These are phyloP conservation scores for Litoditis marina DNA, from an alignment of 2,888 invertebrate genomes.

Conservation along the genomic window DNA sequence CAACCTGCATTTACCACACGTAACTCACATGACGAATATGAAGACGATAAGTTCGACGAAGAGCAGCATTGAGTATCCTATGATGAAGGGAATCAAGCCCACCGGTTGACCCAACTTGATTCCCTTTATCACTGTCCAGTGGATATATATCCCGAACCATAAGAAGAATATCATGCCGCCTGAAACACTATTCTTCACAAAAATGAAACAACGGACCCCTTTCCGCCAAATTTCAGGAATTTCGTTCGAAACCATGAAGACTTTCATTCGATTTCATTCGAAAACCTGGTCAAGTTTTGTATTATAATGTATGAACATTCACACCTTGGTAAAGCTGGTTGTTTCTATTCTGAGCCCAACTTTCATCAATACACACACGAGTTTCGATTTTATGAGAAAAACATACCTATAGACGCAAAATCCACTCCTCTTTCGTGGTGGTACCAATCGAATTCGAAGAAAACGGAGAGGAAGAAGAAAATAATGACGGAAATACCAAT, in stretches of 20 bases:
- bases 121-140: slow-evolving; percentile 41
- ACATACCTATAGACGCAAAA: slow-evolving; percentile 43
- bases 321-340: not conserved
- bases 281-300: not conserved
- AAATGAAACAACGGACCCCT: too few species aligned
- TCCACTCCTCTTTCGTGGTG: slow-evolving; percentile 51
- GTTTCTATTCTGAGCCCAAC: not conserved
- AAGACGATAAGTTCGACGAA: slow-evolving; percentile 38
- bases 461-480: slow-evolving; percentile 49
- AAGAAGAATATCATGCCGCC: slow-evolving; percentile 50
- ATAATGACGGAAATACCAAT: slow-evolving; percentile 51
- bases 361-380: slow-evolving; percentile 6
- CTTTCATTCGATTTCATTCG: not conserved
- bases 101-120: slow-evolving; percentile 26
- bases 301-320: not conserved
- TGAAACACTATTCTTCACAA: slow-evolving; percentile 16
- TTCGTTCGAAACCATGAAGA: too few species aligned
- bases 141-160: slow-evolving; percentile 41
- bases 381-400: too few species aligned
- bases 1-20: too few species aligned
- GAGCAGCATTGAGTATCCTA: slow-evolving; percentile 48
- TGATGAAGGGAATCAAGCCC: slow-evolving; percentile 54
- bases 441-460: slow-evolving; percentile 60
- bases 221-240: too few species aligned
- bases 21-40: slow-evolving; percentile 33